phyloP scores from a whole-genome alignment of 1,140 invertebrate species.

The Argopecten irradians region DNA sequence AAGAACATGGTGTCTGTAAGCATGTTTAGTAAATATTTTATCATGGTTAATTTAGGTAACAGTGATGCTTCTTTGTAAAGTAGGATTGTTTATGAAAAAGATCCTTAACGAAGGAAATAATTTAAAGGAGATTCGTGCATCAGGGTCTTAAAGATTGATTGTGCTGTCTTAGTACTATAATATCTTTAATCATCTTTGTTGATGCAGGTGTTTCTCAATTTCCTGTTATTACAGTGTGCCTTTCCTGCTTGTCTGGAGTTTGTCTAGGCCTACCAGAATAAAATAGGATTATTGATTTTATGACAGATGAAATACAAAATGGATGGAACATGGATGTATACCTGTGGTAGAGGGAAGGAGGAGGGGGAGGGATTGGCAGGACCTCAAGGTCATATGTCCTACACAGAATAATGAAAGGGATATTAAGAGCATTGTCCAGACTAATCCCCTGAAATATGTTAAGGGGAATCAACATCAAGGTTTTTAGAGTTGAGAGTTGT shows the following conservation, averaged over 20 bases:
- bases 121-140: not conserved
- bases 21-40: not conserved
- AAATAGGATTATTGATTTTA: not conserved
- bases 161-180: too few species aligned
- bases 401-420: not conserved
- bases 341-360: not conserved
- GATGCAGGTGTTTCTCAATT: not conserved
- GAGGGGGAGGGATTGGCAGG: not conserved
- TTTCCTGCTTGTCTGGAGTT: not conserved
- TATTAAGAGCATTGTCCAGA: not conserved
- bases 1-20: too few species aligned
- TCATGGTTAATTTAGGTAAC: not conserved
- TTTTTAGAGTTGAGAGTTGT: too few species aligned
- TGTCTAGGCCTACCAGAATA: not conserved
- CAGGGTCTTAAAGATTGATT: not conserved
- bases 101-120: not conserved
- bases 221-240: not conserved
- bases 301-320: not conserved
- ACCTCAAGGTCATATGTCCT: not conserved
- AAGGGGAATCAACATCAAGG: slow-evolving; percentile 12
- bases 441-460: not conserved
- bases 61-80: not conserved
- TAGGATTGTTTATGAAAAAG: not conserved
- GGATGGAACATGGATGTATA: not conserved
- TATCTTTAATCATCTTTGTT: not conserved